A percentile compares a stretch with the other conserved stretches of the same genome.
Evolutionary conservation across 2,888 invertebrate species (phyloP).

Genomic region (Xanthia icteritia): DNA sequence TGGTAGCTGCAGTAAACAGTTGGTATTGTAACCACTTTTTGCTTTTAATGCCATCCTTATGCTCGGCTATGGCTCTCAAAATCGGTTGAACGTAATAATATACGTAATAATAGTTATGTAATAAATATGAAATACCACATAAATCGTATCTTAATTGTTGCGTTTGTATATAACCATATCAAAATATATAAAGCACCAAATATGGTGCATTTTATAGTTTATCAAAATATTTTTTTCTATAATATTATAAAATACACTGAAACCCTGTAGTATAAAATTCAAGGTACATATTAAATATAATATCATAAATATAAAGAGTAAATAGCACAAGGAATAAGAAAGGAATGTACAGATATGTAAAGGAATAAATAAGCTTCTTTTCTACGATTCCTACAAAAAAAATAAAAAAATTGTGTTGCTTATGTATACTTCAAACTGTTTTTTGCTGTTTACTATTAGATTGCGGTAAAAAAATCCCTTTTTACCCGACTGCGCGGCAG

Average conservation of each 20-base stretch:
- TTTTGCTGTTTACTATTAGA: not conserved
- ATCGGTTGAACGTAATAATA: too few species aligned
- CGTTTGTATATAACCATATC: conserved; percentile 3
- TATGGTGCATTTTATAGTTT: conserved; percentile 3
- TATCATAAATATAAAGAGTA: conserved; percentile 8
- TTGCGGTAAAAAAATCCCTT: not conserved
- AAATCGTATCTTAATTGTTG: not conserved
- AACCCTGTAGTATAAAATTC: conserved; percentile 38
- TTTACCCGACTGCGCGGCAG: not conserved
- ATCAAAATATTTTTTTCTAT: not conserved
- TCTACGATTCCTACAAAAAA: conserved; percentile 4
- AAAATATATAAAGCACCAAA: conserved; percentile 7
- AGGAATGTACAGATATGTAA: conserved; percentile 56
- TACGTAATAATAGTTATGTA: conserved; percentile 2
- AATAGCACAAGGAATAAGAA: conserved; percentile 48
- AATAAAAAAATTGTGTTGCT: too few species aligned
- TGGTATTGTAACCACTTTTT: too few species aligned
- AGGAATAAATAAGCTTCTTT: conserved; percentile 55
- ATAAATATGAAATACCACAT: not conserved
- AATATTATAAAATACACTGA: conserved; percentile 1
- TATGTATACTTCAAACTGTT: not conserved
- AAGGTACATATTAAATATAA: conserved; percentile 30
- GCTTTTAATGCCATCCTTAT: too few species aligned
- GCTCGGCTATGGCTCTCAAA: too few species aligned
- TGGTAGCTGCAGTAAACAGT: too few species aligned